Conservation (phyloP, 1,140 invertebrate genomes). For the Chironomus tepperi region DNA sequence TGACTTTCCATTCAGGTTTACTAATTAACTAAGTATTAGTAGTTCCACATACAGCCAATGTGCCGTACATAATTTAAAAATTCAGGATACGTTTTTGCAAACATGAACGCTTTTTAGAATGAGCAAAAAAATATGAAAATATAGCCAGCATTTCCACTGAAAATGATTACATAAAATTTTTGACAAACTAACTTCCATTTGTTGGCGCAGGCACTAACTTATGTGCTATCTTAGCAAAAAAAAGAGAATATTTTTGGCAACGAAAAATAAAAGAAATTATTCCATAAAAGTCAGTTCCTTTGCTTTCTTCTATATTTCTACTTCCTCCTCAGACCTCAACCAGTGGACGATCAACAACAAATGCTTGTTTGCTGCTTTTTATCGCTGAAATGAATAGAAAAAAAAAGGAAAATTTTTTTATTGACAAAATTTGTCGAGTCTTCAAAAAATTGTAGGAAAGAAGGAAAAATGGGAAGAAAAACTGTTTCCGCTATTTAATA, state of each 20-base stretch:
- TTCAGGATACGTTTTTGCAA: too few relatives aligned
- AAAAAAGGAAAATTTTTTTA: background rate
- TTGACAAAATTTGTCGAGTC: constrained; percentile 12
- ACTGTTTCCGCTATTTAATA: background rate
- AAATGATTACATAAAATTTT: too few relatives aligned
- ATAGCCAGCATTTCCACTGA: too few relatives aligned
- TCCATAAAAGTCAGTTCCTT: background rate
- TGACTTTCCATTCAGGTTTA: too few relatives aligned
- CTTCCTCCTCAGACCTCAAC: background rate
- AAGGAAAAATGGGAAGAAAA: background rate
- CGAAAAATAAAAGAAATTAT: background rate
- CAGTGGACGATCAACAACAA: background rate
- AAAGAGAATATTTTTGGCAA: background rate
- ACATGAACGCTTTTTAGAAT: too few relatives aligned
- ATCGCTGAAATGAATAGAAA: background rate
- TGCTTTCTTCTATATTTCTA: background rate
- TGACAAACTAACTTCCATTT: too few relatives aligned
- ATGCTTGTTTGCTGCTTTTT: constrained; percentile 12
- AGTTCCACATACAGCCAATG: too few relatives aligned
- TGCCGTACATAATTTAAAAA: too few relatives aligned
- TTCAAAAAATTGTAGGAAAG: background rate
- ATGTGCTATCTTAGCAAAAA: background rate
- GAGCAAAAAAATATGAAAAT: too few relatives aligned
- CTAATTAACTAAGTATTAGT: too few relatives aligned
- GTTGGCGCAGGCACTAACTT: too few relatives aligned